phyloP scores from a whole-genome alignment of 1,140 invertebrate species.

The Heliconius melpomene region DNA sequence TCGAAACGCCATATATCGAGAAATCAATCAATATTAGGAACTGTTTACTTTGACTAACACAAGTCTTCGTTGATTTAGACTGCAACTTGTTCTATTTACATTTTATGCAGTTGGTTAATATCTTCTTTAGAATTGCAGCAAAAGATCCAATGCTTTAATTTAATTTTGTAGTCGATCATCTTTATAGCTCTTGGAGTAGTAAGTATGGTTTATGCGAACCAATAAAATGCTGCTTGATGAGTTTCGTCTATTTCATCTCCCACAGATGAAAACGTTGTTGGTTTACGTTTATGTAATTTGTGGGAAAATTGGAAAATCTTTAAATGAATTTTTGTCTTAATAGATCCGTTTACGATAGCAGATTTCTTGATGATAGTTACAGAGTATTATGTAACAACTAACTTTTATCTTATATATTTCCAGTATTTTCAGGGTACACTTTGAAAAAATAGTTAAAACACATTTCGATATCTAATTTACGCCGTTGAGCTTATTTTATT shows the following conservation, averaged over 20 bases:
- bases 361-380: background rate
- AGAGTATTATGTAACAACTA: background rate
- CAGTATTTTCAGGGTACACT: background rate
- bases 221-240: conserved; percentile 5
- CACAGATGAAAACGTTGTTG: background rate
- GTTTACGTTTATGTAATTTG: background rate
- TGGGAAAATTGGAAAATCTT: background rate
- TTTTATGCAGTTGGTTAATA: background rate
- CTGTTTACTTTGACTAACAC: background rate
- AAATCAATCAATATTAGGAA: too few species aligned
- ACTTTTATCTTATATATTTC: background rate
- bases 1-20: too few species aligned
- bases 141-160: conserved; percentile 5
- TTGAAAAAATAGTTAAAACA: background rate
- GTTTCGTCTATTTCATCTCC: background rate
- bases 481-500: background rate
- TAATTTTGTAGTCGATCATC: conserved; percentile 13
- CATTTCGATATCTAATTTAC: background rate
- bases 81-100: background rate
- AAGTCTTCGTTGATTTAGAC: conserved; percentile 4
- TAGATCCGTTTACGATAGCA: background rate
- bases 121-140: background rate
- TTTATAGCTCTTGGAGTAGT: background rate
- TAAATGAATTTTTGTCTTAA: background rate
- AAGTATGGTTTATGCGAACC: background rate